Base-by-base conservation (phyloP, 2,113 vertebrate genomes). In the Melanocharis versteri region DNA sequence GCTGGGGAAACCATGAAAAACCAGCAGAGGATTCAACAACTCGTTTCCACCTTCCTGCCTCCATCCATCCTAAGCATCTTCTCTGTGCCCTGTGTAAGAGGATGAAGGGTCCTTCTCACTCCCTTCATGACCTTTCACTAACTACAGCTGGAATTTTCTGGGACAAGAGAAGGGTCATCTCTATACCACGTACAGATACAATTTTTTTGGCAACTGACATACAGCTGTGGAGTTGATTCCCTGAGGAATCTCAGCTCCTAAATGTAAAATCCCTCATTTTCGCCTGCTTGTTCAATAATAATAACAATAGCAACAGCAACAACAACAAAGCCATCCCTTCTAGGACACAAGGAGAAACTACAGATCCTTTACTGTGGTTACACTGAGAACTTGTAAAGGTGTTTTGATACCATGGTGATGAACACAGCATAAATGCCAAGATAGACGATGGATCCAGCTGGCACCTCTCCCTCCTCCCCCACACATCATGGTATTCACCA, bases 371-470 rank as follows among this genome's bases (percentile, higher is more conserved):
- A 26, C 45, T 83, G 66, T 83, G 68, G 78, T 85, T 90, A 80
- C 93, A 51, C 60, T 78, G 45, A 47, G 45, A 90, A 78, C 54
- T 77, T 78, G 90, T 95, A 87, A 93, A 96, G 95, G 96, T 97
- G 92, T 90, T 93, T 91, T 83, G 94, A 86, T 96, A 89, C 94
- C 88, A 94, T 90, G 85, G 96, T 90, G 94, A 97, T 86, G 92
- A 95, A 78, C 83, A 68, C n/a, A 81, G 56, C 48, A 68, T 33
- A 93, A 97, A 62, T 93, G 83, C 71, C 93, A 94, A 92, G 71
- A 88, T 2, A 81, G 90, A 90, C 3, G 13, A 90, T 56, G 64
- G 91, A 80, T 92, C 92, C 90, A 96, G 90, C 96, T 97, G 96
- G 94, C 87, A 86, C 64, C 89, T 93, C 85, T 96, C 71, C 82